Evolutionary conservation across 2,888 invertebrate genomes (phyloP).

Genomic region (Agelastica alni): DNA sequence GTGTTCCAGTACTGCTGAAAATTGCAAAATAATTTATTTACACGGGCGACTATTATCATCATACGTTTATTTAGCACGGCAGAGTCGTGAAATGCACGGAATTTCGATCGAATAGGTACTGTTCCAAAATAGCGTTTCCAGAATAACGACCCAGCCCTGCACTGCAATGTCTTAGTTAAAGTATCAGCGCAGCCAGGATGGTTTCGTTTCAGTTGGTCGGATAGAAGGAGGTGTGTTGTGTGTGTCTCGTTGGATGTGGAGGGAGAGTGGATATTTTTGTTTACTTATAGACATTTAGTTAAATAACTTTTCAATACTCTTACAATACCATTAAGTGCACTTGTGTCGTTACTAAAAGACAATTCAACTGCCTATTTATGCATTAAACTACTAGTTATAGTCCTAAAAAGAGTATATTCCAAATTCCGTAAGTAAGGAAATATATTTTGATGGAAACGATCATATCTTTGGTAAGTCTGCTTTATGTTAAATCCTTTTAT

Average conservation of each 20-base stretch:
- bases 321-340: constrained; percentile 43
- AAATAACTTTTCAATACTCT: constrained; percentile 30
- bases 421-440: constrained; percentile 12
- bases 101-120: neutral
- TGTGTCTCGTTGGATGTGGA: constrained; percentile 50
- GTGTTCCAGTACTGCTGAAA: no score
- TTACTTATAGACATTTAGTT: constrained; percentile 53
- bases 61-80: no score
- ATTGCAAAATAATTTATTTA: no score
- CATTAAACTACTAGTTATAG: constrained; percentile 11
- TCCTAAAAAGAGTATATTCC: neutral
- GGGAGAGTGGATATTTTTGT: constrained; percentile 51
- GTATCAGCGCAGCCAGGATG: constrained; percentile 45
- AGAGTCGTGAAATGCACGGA: constrained; percentile 1
- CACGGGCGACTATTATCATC: no score
- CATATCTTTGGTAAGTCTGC: constrained; percentile 21
- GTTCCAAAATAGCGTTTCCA: constrained; percentile 5
- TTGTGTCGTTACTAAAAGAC: constrained; percentile 29
- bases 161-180: constrained; percentile 31
- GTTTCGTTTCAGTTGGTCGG: constrained; percentile 54
- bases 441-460: constrained; percentile 21
- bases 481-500: neutral
- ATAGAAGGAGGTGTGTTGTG: constrained; percentile 38
- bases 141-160: constrained; percentile 43
- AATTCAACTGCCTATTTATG: constrained; percentile 26